Base-by-base conservation (phyloP, 2,888 invertebrate genomes). In the Ennomos quercinarius region DNA sequence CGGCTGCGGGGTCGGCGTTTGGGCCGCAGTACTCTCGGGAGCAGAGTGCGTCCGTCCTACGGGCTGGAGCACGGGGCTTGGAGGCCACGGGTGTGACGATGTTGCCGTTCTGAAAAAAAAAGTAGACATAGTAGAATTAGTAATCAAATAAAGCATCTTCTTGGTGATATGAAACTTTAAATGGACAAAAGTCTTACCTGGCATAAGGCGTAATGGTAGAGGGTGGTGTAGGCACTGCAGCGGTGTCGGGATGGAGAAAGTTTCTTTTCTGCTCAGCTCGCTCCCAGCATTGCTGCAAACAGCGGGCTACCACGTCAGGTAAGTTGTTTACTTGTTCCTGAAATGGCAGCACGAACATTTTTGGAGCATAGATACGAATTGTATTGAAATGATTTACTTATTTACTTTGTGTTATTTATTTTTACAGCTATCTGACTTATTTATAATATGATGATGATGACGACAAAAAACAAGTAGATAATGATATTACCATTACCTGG, bases 181-280 rank as follows among this genome's bases (percentile, higher is more conserved):
- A n/a, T n/a, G n/a, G n/a, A n/a, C n/a, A n/a, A n/a, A n/a, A n/a
- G 17, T 17, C 27, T 39, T 57, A 94, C 94, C 94, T 94, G 70
- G 94, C 91, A 80, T 94, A 94, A 68, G 94, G 94, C 70, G 94
- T 93, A 70, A 93, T 86, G 71, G 93, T 91, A 61, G 93, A 93
- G 66, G 93, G 91, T 55, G 84, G 93, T 65, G 89, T 91, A 71
- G 85, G 93, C 74, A 87, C 95, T 47, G 96, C 97, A 64, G 97
- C 97, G 62, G 97, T 95, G 81, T 97, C 97, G 46, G 97, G 97
- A 87, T 97, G 97, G 66, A 98, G 93, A 91, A 96, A 97, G 87
- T 97, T 97, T 65, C 96, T 94, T 66, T 96, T 91, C 83, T 97
- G 97, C 79, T 97, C 97, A 73, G 96, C 93, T 70, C 96, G 94